A percentile compares a stretch with the other conserved stretches of the same genome.
phyloP scores from a whole-genome alignment of 2,113 vertebrate genomes.

The Sceloporus tristichus region DNA sequence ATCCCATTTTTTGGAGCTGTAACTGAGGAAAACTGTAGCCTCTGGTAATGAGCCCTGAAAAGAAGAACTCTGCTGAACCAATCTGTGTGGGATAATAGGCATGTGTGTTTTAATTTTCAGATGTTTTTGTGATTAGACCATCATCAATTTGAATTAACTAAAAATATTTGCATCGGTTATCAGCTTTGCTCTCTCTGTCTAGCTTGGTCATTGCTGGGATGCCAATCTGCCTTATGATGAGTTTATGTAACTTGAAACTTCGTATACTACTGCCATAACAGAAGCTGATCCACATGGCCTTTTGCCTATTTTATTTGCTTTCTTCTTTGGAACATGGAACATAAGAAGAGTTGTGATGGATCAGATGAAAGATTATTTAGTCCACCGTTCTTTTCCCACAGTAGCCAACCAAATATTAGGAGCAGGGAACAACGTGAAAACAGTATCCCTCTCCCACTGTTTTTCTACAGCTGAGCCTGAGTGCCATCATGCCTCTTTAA shows the following conservation, averaged over 20 bases:
- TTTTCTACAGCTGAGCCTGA: background rate
- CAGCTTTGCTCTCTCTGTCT: background rate
- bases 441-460: background rate
- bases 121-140: slow-evolving; percentile 6
- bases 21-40: background rate
- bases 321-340: background rate
- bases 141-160: background rate
- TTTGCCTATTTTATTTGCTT: background rate
- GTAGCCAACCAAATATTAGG: background rate
- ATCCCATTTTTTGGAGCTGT: background rate
- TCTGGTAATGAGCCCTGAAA: background rate
- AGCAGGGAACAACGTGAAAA: no score
- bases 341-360: background rate
- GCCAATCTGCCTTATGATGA: background rate
- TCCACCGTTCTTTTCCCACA: background rate
- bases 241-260: background rate
- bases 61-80: background rate
- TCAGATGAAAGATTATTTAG: background rate
- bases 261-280: background rate
- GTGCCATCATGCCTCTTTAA: background rate
- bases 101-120: background rate
- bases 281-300: background rate
- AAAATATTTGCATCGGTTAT: background rate
- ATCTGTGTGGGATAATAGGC: background rate
- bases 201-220: background rate